These are phyloP conservation scores for Limenitis camilla DNA, from an alignment of 2,888 invertebrate genomes.

Conservation along the genomic window DNA sequence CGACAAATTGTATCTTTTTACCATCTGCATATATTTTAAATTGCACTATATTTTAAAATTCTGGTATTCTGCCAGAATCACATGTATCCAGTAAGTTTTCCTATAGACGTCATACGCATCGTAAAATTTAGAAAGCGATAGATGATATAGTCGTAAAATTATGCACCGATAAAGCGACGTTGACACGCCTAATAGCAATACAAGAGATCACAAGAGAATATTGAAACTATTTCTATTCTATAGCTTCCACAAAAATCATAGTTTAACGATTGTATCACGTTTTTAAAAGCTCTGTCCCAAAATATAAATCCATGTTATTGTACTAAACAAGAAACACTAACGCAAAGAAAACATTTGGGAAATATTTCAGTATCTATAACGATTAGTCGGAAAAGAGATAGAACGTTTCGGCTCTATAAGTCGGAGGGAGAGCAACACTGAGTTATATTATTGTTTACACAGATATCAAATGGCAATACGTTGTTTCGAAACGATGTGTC, in stretches of 20 bases:
- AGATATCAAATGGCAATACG: constrained; percentile 22
- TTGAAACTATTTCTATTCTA: not conserved
- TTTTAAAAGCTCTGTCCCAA: not conserved
- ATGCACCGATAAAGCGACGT: constrained; percentile 1
- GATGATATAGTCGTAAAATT: constrained; percentile 5
- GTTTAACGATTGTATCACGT: not conserved
- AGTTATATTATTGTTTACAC: constrained; percentile 17
- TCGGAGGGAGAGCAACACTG: constrained; percentile 9
- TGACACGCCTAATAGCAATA: not conserved
- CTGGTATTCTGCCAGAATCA: constrained; percentile 11
- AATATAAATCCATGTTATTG: constrained; percentile 30
- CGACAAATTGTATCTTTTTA: not conserved
- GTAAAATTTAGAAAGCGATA: constrained; percentile 13
- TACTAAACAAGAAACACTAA: constrained; percentile 35
- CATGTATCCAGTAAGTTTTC: constrained; percentile 10
- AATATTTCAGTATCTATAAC: constrained; percentile 14
- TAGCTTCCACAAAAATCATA: not conserved
- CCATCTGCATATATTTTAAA: not conserved
- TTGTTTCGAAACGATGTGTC: constrained; percentile 39
- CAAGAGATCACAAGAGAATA: not conserved
- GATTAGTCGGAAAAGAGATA: constrained; percentile 29
- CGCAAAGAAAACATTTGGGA: not conserved
- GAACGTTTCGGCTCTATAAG: constrained; percentile 28
- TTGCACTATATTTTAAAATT: constrained; percentile 5
- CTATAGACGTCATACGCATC: constrained; percentile 6